These are phyloP conservation scores for Oceanodroma tethys DNA, from an alignment of 2,113 vertebrate genomes.

Conservation along the genomic window DNA sequence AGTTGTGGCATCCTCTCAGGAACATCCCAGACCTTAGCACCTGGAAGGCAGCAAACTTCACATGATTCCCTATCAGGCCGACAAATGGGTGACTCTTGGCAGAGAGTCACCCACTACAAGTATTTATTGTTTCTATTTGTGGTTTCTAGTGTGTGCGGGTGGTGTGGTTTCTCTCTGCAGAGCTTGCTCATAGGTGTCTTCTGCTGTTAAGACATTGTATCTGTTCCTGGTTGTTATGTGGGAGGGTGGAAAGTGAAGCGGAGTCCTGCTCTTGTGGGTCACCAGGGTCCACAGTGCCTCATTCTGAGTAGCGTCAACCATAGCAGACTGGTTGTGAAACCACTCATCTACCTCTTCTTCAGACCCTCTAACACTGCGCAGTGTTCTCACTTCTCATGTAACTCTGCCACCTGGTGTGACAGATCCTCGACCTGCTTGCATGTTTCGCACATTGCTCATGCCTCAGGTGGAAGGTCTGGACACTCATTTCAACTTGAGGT, in stretches of 20 bases:
- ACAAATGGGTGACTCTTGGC: background rate
- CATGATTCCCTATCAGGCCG: accelerated
- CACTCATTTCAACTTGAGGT: background rate
- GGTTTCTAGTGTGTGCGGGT: background rate
- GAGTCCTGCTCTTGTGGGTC: no score
- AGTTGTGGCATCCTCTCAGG: background rate
- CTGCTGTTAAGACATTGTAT: background rate
- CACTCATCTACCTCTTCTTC: background rate
- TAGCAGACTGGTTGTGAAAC: background rate
- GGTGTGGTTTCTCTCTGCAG: background rate
- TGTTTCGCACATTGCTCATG: background rate
- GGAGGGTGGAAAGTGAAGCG: background rate
- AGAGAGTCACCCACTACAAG: background rate
- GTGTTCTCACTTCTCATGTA: background rate
- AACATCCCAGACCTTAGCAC: background rate
- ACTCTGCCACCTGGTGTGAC: background rate
- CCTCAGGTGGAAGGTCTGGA: background rate
- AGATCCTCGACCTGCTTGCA: background rate
- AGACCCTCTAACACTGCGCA: background rate
- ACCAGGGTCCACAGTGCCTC: background rate
- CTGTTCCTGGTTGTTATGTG: background rate
- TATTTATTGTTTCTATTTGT: background rate
- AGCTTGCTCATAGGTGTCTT: background rate
- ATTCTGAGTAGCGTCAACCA: background rate
- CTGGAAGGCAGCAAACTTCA: background rate